Percentiles rank a stretch among this genome's conserved stretches.
These are phyloP conservation scores for Neoscelio sp. DNA, from an alignment of 2,888 invertebrate species.

Conservation along the genomic window DNA sequence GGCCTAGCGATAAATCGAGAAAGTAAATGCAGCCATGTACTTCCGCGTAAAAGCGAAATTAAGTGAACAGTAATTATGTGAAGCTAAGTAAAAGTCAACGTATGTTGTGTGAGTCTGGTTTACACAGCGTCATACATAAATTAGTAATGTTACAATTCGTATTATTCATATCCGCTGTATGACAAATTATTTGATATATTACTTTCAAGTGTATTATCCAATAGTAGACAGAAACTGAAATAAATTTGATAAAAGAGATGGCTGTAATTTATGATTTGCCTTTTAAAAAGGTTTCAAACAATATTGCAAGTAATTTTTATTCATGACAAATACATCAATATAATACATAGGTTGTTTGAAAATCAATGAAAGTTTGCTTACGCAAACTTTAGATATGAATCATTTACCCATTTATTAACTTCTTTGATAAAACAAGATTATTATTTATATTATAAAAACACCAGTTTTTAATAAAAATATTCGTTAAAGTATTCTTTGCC, in stretches of 20 bases:
- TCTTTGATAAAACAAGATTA: not conserved
- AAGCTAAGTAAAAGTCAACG: slow-evolving; percentile 47
- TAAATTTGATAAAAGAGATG: slow-evolving; percentile 36
- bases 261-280: no score
- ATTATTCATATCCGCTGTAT: slow-evolving; percentile 32
- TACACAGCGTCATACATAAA: slow-evolving; percentile 38
- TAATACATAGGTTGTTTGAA: no score
- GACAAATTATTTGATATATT: slow-evolving; percentile 53
- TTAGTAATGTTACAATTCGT: slow-evolving; percentile 42
- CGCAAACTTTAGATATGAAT: no score
- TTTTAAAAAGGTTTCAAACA: no score
- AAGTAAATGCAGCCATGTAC: slow-evolving; percentile 58
- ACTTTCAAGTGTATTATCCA: slow-evolving; percentile 41
- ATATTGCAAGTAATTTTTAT: not conserved
- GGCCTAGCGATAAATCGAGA: slow-evolving; percentile 61
- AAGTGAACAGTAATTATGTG: slow-evolving; percentile 65
- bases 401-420: no score
- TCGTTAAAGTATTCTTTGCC: not conserved
- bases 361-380: no score
- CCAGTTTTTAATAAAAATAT: not conserved
- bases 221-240: slow-evolving; percentile 29
- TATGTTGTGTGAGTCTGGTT: not conserved
- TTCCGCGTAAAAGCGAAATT: slow-evolving; percentile 60
- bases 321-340: no score
- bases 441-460: not conserved